phyloP scores from a whole-genome alignment of 2,113 vertebrate species.

The Ageneiosus marmoratus region DNA sequence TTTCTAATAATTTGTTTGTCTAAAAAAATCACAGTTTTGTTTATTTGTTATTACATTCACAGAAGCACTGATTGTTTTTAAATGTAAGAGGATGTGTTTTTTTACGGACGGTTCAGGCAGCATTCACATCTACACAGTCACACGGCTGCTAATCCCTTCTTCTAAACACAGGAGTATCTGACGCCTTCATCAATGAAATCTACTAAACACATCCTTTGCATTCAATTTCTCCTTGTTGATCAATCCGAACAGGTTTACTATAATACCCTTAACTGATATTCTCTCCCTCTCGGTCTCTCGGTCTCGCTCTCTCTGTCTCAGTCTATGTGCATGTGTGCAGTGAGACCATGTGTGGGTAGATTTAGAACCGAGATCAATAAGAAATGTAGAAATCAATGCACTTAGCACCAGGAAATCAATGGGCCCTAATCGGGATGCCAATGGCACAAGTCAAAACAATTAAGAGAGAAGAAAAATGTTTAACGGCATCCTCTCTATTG shows the following conservation, averaged over 20 bases:
- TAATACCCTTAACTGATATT: constrained; percentile 42
- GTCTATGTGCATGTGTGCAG: constrained; percentile 50
- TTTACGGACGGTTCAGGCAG: background rate
- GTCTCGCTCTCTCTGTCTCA: constrained; percentile 8
- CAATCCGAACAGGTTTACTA: constrained; percentile 29
- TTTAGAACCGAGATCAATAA: constrained; percentile 95
- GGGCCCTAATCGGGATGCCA: constrained; percentile 94
- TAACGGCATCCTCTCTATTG: constrained; percentile 77
- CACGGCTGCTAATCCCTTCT: background rate
- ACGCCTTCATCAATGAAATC: background rate
- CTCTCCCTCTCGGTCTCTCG: constrained; percentile 21
- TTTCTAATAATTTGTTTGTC: background rate
- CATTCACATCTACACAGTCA: background rate
- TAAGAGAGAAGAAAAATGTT: constrained; percentile 94
- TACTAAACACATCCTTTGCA: constrained; percentile 18
- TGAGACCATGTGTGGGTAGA: constrained; percentile 78
- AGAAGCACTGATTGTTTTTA: background rate
- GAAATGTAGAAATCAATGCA: constrained; percentile 98
- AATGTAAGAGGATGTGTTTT: background rate
- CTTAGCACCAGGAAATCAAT: constrained; percentile 95
- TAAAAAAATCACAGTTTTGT: background rate
- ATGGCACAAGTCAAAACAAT: constrained; percentile 98
- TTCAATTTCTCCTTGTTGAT: constrained; percentile 20
- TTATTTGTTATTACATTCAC: background rate
- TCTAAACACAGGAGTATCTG: background rate